Evolutionary conservation across 2,888 invertebrate species (phyloP), one percentile per base, ranked within the genome.

Genomic region (Zygogramma bicolorata): DNA sequence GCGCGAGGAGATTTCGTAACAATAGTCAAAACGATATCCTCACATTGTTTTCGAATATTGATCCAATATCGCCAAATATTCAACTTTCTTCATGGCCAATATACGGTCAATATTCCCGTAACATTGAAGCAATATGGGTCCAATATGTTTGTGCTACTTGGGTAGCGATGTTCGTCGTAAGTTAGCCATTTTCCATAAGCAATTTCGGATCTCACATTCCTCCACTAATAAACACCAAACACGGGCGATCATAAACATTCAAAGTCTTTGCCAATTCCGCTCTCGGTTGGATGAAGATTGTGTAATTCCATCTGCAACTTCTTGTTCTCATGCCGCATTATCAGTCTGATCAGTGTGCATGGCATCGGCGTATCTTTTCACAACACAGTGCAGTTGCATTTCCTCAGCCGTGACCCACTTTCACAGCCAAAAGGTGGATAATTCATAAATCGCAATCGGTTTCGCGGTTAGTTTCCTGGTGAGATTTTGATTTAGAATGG

Each of bases 321-420:
- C 42, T 42, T 18, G 53, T 22, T 53, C 15, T 3, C 5, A 53
- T 3, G 27, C 25, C 46, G 25, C 42, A 42, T 13, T 42, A 27
- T 62, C 62, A 10, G 13, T 7, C 42, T 13, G 62, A 42, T 62
- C 38, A 62, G 40, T n/a, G 27, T 40, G 62, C 42, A 62, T 62
- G 34, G 34, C 38, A 61, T 46, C 20, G 20, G 8, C 6, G 20
- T 8, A 61, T 3, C 8, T 18, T 27, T 58, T 58, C 31, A 18
- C 46, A 20, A 46, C 15, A 20, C 53, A 53, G 10, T 53, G 53
- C 53, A 34, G 46, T 63, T 63, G 40, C 63, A 63, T 63, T 63
- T 31, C 63, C 46, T 46, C 63, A 63, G 63, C 63, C 63, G 34
- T 63, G 63, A 46, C 63, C 63, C 31, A 63, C 63, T 63, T 63